Evolutionary conservation across 2,113 vertebrate genomes (phyloP).

Genomic region (Urocolius indicus): DNA sequence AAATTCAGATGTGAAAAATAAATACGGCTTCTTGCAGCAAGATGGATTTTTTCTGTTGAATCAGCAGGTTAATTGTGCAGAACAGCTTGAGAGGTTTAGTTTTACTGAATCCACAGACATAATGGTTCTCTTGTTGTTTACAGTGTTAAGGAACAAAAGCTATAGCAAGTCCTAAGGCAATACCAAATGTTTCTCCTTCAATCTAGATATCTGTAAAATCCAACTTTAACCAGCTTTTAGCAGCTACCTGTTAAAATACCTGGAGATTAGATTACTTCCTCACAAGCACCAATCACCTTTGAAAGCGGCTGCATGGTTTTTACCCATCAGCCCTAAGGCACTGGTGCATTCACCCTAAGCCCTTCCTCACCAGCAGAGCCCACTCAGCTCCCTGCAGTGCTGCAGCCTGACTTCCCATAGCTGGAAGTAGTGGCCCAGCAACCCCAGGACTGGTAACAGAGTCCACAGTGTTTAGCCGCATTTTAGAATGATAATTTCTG

Average conservation of each 20-base stretch:
- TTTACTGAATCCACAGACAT: neutral
- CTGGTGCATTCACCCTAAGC: too few species aligned
- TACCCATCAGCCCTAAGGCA: too few species aligned
- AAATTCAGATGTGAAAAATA: constrained; percentile 14
- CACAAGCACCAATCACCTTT: neutral
- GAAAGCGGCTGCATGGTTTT: neutral
- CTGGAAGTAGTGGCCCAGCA: fast-evolving
- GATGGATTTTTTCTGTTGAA: neutral
- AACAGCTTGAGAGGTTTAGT: neutral
- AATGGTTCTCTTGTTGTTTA: neutral
- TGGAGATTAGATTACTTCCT: neutral
- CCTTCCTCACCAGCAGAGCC: neutral
- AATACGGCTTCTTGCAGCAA: neutral
- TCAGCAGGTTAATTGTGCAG: neutral
- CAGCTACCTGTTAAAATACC: neutral
- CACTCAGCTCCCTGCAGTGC: fast-evolving
- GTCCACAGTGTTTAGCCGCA: fast-evolving
- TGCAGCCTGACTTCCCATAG: fast-evolving
- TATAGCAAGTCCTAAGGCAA: neutral
- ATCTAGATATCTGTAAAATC: neutral
- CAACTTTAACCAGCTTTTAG: neutral
- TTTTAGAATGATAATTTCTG: neutral
- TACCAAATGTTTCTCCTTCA: neutral
- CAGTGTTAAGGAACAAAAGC: neutral
- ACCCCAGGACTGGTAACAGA: fast-evolving